These are phyloP conservation scores for Phasia obesa DNA, from an alignment of 2,888 invertebrate species.

Conservation along the genomic window DNA sequence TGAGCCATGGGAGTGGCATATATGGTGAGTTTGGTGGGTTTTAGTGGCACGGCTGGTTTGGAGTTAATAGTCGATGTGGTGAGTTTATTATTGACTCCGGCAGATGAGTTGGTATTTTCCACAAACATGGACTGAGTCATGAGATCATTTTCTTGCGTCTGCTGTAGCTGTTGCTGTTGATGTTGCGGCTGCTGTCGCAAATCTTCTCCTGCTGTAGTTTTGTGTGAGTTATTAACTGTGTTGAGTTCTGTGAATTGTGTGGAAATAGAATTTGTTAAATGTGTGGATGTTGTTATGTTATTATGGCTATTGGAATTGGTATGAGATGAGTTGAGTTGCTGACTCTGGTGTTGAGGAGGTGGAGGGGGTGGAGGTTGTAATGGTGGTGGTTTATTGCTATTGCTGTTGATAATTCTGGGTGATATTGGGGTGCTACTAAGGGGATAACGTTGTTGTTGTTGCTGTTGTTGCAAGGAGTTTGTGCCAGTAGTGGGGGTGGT, in stretches of 20 bases:
- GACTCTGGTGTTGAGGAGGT: constrained; percentile 71
- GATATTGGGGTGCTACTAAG: constrained; percentile 70
- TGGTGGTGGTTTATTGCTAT: constrained; percentile 79
- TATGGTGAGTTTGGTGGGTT: constrained; percentile 86
- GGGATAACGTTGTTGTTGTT: constrained; percentile 68
- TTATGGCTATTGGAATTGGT: constrained; percentile 69
- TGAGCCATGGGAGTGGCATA: constrained; percentile 89
- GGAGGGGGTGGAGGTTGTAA: constrained; percentile 80
- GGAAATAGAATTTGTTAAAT: constrained; percentile 79
- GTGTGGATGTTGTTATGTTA: constrained; percentile 61
- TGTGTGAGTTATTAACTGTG: constrained; percentile 76
- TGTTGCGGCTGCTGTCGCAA: constrained; percentile 41
- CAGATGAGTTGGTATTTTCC: constrained; percentile 72
- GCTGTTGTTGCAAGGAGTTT: constrained; percentile 56
- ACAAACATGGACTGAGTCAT: constrained; percentile 76
- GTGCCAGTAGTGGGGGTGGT: constrained; percentile 73
- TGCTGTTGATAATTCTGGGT: constrained; percentile 71
- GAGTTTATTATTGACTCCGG: constrained; percentile 69
- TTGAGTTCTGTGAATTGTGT: constrained; percentile 81
- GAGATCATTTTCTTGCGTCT: constrained; percentile 73
- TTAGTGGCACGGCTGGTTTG: constrained; percentile 88
- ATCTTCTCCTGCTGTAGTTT: constrained; percentile 61
- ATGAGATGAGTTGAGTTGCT: constrained; percentile 66
- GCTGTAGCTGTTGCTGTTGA: constrained; percentile 22
- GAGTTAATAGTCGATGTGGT: constrained; percentile 77